A percentile compares a stretch with the other conserved stretches of the same genome.
Evolutionary conservation across 2,888 invertebrate species (phyloP).

Genomic region (Chalcis sispes): DNA sequence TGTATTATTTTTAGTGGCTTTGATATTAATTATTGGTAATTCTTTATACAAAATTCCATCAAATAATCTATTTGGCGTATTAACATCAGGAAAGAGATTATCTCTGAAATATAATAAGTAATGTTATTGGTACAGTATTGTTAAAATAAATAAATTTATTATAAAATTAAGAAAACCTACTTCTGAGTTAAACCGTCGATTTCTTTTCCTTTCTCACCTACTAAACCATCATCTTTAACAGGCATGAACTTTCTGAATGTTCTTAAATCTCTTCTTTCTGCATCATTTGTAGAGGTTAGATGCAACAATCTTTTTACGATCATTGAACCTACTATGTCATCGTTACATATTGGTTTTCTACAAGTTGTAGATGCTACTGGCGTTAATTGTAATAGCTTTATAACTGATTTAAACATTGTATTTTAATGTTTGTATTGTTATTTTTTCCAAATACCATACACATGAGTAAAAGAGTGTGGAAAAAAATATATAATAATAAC

Average conservation of each 20-base stretch:
- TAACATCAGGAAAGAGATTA: constrained; percentile 83
- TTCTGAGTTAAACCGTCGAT: constrained; percentile 82
- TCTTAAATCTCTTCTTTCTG: constrained; percentile 49
- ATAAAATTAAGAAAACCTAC: constrained; percentile 75
- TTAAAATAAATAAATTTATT: not conserved
- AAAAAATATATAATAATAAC: not conserved
- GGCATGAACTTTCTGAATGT: constrained; percentile 65
- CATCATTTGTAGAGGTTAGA: constrained; percentile 45
- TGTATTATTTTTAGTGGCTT: constrained; percentile 92
- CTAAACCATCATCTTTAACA: constrained; percentile 84
- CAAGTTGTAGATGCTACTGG: not conserved
- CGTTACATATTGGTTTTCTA: not conserved
- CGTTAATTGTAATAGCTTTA: constrained; percentile 3
- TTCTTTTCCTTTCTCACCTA: constrained; percentile 85
- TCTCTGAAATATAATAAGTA: constrained; percentile 77
- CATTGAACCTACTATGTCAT: not conserved
- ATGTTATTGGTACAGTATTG: not conserved
- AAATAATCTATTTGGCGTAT: constrained; percentile 84
- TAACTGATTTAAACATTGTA: constrained; percentile 34
- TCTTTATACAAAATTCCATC: constrained; percentile 87
- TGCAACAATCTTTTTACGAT: constrained; percentile 25
- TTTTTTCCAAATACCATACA: not conserved
- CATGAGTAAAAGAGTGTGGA: not conserved
- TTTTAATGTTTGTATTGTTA: not conserved
- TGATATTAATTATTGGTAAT: constrained; percentile 89